Evolutionary conservation across 2,888 invertebrate species (phyloP).

Genomic region (Erebia ligea): DNA sequence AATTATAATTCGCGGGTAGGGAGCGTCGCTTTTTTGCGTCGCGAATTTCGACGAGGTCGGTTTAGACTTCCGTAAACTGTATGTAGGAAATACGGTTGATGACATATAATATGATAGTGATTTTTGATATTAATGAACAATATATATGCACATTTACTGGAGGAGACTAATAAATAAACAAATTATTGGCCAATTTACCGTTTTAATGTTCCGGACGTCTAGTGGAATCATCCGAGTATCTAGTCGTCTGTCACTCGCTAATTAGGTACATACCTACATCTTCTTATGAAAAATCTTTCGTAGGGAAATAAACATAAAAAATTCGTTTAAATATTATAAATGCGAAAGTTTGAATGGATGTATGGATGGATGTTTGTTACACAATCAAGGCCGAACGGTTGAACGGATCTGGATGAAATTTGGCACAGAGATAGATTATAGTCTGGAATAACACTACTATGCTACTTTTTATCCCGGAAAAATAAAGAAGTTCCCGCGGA

Average conservation of each 20-base stretch:
- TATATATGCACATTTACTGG: not conserved
- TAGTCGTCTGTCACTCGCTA: not conserved
- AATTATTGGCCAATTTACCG: not conserved
- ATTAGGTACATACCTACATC: not conserved
- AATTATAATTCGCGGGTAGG: constrained; percentile 57
- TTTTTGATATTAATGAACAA: constrained; percentile 12
- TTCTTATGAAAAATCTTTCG: too few relatives aligned
- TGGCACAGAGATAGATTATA: too few relatives aligned
- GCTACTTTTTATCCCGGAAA: too few relatives aligned
- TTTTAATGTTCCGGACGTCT: not conserved
- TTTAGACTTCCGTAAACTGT: constrained; percentile 45
- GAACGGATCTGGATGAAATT: too few relatives aligned
- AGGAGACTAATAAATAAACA: not conserved
- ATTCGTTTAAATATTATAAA: too few relatives aligned
- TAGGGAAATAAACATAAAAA: too few relatives aligned
- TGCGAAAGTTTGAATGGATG: too few relatives aligned
- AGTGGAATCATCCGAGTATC: not conserved
- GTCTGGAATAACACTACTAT: too few relatives aligned
- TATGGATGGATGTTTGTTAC: too few relatives aligned
- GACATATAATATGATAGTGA: constrained; percentile 7
- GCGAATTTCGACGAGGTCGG: constrained; percentile 45
- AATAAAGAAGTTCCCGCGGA: too few relatives aligned
- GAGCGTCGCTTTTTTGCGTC: constrained; percentile 46
- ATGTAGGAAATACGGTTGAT: constrained; percentile 31
- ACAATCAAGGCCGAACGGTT: too few relatives aligned